These are phyloP conservation scores for Cyrtorhinus lividipennis DNA, from an alignment of 1,140 invertebrate genomes.

Conservation along the genomic window DNA sequence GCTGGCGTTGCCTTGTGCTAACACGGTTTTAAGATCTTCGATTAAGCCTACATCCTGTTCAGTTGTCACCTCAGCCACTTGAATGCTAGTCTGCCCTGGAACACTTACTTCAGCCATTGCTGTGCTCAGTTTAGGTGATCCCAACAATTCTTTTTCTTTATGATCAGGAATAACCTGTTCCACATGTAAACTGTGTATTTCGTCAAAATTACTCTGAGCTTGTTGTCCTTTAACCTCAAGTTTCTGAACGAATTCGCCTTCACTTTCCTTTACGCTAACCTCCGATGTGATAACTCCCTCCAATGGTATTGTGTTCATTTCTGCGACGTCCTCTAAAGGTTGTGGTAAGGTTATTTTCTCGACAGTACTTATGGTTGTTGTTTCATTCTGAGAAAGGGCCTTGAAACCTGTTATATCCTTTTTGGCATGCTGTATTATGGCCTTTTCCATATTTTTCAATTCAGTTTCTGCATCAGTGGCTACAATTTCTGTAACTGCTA, in stretches of 20 bases:
- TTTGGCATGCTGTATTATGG: slow-evolving; percentile 21
- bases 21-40: slow-evolving; percentile 21
- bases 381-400: slow-evolving; percentile 27
- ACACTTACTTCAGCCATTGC: slow-evolving; percentile 24
- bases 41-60: slow-evolving; percentile 25
- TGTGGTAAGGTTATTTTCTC: slow-evolving; percentile 3
- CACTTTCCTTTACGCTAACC: slow-evolving; percentile 25
- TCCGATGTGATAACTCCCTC: slow-evolving; percentile 33
- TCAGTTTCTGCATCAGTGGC: slow-evolving; percentile 30
- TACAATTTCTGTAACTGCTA: slow-evolving; percentile 34
- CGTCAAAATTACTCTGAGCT: slow-evolving; percentile 32
- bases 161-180: slow-evolving; percentile 33
- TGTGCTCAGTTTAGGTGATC: slow-evolving; percentile 20
- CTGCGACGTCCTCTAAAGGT: slow-evolving; percentile 15
- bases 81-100: slow-evolving; percentile 27
- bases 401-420: slow-evolving; percentile 18
- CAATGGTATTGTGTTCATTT: slow-evolving; percentile 28
- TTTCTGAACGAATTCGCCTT: slow-evolving; percentile 18
- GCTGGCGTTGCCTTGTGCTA: slow-evolving; percentile 23
- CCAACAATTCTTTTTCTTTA: slow-evolving; percentile 28
- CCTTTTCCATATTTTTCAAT: slow-evolving; percentile 13
- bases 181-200: slow-evolving; percentile 34
- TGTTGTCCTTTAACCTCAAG: slow-evolving; percentile 34
- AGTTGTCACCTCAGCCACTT: slow-evolving; percentile 26
- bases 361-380: slow-evolving; percentile 18